A percentile compares a stretch with the other conserved stretches of the same genome.
These are phyloP conservation scores for Parasteatoda lunata DNA, from an alignment of 2,888 invertebrate genomes.

Conservation along the genomic window DNA sequence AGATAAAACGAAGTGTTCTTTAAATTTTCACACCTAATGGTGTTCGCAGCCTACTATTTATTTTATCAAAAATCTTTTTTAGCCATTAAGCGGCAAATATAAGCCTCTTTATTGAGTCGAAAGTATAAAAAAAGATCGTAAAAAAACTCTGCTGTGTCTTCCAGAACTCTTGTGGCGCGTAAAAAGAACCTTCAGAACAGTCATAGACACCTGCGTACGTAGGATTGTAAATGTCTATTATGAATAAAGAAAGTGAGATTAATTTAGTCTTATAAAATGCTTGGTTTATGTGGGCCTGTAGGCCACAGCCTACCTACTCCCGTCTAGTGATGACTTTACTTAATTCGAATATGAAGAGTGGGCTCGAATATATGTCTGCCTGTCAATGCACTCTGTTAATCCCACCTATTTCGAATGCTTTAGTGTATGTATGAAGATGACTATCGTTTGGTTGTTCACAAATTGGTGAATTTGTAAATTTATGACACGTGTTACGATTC, in stretches of 20 bases:
- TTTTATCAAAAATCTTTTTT: no score
- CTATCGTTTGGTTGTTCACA: not conserved
- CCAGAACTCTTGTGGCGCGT: constrained; percentile 35
- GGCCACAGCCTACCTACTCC: constrained; percentile 46
- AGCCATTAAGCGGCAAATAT: no score
- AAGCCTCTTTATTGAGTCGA: no score
- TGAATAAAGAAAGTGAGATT: constrained; percentile 3
- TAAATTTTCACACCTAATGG: no score
- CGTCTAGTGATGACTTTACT: constrained; percentile 8
- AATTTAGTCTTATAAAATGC: not conserved
- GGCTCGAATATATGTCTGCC: constrained; percentile 15
- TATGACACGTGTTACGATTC: no score
- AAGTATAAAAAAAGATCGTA: not conserved
- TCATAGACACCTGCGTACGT: constrained; percentile 46
- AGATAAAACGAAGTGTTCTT: no score
- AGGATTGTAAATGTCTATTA: not conserved
- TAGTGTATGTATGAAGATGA: constrained; percentile 15
- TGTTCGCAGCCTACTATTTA: no score
- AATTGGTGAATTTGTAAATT: no score
- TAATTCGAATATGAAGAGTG: constrained; percentile 10
- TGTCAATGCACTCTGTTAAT: constrained; percentile 31
- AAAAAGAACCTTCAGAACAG: constrained; percentile 50
- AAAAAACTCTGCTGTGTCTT: not conserved
- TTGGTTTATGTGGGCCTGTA: constrained; percentile 60
- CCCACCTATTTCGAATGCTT: constrained; percentile 38